These are phyloP conservation scores for Eulemur rubriventer DNA, from an alignment of 2,797 vertebrate species.

Conservation along the genomic window DNA sequence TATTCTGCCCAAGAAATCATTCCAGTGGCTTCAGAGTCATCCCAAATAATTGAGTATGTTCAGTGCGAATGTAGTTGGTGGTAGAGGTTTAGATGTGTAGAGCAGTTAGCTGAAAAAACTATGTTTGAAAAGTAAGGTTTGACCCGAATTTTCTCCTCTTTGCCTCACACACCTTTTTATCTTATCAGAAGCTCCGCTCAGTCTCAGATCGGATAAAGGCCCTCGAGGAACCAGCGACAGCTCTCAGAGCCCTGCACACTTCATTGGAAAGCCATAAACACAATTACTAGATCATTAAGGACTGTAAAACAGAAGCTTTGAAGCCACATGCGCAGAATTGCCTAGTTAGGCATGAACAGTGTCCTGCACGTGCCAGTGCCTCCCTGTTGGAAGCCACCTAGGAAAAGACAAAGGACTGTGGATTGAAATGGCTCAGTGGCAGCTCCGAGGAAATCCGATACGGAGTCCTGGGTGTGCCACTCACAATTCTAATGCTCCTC, in stretches of 20 bases:
- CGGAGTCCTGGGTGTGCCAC: not conserved
- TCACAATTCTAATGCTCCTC: not conserved
- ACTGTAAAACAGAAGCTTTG: slow-evolving; percentile 54
- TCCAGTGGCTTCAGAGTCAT: not conserved
- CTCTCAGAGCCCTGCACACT: slow-evolving; percentile 37
- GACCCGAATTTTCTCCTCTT: not conserved
- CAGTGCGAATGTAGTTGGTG: not conserved
- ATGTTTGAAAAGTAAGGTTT: not conserved
- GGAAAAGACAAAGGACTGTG: not conserved
- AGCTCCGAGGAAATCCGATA: not conserved
- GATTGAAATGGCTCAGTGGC: not conserved
- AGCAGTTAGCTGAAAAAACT: not conserved
- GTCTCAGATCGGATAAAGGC: slow-evolving; percentile 54
- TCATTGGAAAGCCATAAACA: slow-evolving; percentile 68
- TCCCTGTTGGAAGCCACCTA: slow-evolving; percentile 5
- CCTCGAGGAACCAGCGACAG: not conserved
- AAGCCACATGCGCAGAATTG: not conserved
- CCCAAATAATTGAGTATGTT: not conserved
- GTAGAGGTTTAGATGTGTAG: not conserved
- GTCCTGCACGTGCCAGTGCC: not conserved
- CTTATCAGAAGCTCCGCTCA: not conserved
- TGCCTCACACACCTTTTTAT: not conserved
- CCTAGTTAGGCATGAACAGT: slow-evolving; percentile 23
- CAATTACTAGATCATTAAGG: slow-evolving; percentile 63
- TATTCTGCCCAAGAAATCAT: slow-evolving; percentile 18